Evolutionary conservation across 1,140 invertebrate genomes (phyloP), one percentile per base, ranked within the genome.

Genomic region (Heliconius himera): DNA sequence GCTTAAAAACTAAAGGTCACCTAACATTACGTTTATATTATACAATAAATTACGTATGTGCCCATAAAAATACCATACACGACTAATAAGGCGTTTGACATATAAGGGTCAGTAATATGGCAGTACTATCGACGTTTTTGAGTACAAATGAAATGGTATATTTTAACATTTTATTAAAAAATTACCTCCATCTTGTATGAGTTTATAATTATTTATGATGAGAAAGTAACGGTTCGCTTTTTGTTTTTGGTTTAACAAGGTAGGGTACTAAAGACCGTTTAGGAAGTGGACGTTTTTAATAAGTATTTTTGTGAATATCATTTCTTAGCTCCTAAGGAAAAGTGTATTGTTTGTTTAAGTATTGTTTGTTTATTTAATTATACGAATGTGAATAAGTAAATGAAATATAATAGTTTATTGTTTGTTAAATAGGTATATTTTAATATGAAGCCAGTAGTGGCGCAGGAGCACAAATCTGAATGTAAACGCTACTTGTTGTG

Each of bases 1-100:
- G 29, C 22, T 60, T 71, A 77, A 73, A 72, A 78, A 78, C 11
- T 36, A 78, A 73, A 78, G 76, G 76, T 78, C 71, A 60, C 13
- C 11, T 51, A 78, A 73, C 26, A 26, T 73, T 54, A 54, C 54
- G 29, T 29, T 36, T 26, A 54, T 73, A 51, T 73, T 22, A 78
- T 78, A 78, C 70, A 41, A 73, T 66, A 66, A 66, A 66, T 73
- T 78, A 78, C 73, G 73, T 73, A n/a, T 49, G 29, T 60, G 20
- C 20, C 51, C 26, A 56, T 74, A 74, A 74, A 74, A 74, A 74
- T 74, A 33, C 73, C 70, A 76, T 9, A 76, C 13, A 8, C 13
- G n/a, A 76, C 60, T 29, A 70, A 70, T 29, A 76, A 76, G 56
- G 60, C 60, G 22, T 38, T 70, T 18, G 56, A 60, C 60, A 26